phyloP scores from a whole-genome alignment of 2,888 invertebrate species.

The Epinotia demarniana region DNA sequence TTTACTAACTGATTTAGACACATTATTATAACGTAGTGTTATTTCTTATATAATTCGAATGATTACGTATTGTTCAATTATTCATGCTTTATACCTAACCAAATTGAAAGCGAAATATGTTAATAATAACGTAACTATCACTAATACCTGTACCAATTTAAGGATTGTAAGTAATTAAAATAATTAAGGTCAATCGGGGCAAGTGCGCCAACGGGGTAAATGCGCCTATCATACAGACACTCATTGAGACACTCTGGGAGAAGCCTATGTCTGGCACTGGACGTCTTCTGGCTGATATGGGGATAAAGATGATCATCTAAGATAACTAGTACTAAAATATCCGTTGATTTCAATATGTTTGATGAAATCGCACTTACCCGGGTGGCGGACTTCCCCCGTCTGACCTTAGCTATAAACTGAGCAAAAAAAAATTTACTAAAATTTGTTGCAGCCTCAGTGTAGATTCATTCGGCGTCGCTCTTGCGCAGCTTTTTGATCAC shows the following conservation, averaged over 20 bases:
- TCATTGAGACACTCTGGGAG: no score
- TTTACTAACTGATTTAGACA: neutral
- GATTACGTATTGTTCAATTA: neutral
- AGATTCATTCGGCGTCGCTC: conserved; percentile 44
- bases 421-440: conserved; percentile 24
- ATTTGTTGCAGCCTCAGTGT: conserved; percentile 15
- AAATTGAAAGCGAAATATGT: neutral
- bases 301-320: no score
- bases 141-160: conserved; percentile 14
- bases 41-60: neutral
- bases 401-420: conserved; percentile 23
- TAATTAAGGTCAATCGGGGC: no score
- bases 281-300: no score
- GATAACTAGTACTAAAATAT: no score
- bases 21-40: neutral
- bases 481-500: conserved; percentile 64
- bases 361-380: no score
- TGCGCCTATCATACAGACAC: no score
- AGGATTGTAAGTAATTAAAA: neutral
- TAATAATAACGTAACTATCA: conserved; percentile 4
- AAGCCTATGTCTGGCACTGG: no score
- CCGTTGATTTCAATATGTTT: no score
- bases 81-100: neutral
- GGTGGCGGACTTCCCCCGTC: no score
- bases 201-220: no score